phyloP scores from a whole-genome alignment of 2,888 invertebrate genomes.

The Crepidodera aurea region DNA sequence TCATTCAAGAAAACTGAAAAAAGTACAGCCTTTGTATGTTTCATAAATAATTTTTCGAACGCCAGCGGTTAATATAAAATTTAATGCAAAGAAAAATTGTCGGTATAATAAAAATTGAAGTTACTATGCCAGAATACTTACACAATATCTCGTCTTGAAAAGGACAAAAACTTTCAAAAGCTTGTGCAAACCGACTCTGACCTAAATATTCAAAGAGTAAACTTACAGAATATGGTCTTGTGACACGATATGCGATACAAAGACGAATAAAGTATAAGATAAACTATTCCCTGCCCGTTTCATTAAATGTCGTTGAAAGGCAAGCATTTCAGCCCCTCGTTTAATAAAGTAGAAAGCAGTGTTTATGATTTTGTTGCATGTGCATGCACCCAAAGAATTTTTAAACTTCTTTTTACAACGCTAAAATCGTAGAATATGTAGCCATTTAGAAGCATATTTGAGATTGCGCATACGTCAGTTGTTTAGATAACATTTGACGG shows the following conservation, averaged over 20 bases:
- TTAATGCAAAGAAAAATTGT: too few relatives aligned
- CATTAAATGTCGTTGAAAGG: slow-evolving; percentile 20
- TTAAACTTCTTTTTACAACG: slow-evolving; percentile 1
- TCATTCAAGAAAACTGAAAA: too few relatives aligned
- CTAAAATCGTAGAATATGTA: slow-evolving; percentile 2
- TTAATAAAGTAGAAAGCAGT: slow-evolving; percentile 26
- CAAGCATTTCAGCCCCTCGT: slow-evolving; percentile 7
- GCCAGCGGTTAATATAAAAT: too few relatives aligned
- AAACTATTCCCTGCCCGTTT: slow-evolving; percentile 8
- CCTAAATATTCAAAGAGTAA: slow-evolving; percentile 12
- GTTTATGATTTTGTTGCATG: slow-evolving; percentile 21
- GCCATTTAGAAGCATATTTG: neutral
- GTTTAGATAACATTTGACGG: too few relatives aligned
- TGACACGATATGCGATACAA: slow-evolving; percentile 16
- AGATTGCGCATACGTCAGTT: too few relatives aligned
- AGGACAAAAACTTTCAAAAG: slow-evolving; percentile 1
- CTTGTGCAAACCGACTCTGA: slow-evolving; percentile 1
- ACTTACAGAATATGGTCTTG: neutral
- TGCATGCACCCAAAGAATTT: slow-evolving; percentile 8
- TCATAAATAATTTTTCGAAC: too few relatives aligned
- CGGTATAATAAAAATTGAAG: neutral
- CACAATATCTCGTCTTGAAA: neutral
- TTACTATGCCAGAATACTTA: neutral
- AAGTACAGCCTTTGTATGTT: too few relatives aligned
- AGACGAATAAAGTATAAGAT: slow-evolving; percentile 20